Evolutionary conservation across 2,888 invertebrate species (phyloP).

Genomic region (Drosophila nr. fundita): DNA sequence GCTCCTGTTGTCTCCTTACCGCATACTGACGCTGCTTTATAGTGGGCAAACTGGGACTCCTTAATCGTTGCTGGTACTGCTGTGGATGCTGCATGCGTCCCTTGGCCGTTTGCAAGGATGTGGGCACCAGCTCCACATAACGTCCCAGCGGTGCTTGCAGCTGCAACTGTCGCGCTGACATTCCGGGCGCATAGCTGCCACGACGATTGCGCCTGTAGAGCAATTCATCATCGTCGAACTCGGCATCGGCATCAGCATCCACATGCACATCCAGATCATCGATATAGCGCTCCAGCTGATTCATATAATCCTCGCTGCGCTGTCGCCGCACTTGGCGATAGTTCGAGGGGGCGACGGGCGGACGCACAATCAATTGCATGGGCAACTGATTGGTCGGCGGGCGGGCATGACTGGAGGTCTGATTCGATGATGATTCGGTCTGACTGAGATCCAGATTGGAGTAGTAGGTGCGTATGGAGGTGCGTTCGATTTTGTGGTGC

Average conservation of each 20-base stretch:
- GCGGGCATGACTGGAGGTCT: conserved; percentile 56
- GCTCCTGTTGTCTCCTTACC: conserved; percentile 55
- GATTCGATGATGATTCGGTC: conserved; percentile 59
- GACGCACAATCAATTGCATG: conserved; percentile 52
- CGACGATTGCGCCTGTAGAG: conserved; percentile 58
- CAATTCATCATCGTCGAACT: conserved; percentile 73
- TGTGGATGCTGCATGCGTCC: conserved; percentile 79
- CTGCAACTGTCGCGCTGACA: conserved; percentile 62
- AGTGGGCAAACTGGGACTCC: conserved; percentile 90
- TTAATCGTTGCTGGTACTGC: conserved; percentile 76
- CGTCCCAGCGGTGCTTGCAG: conserved; percentile 38
- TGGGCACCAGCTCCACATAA: conserved; percentile 76
- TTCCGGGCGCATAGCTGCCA: conserved; percentile 71
- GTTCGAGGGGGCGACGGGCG: conserved; percentile 20
- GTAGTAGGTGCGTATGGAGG: conserved; percentile 84
- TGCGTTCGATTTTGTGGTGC: conserved; percentile 84
- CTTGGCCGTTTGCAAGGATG: conserved; percentile 80
- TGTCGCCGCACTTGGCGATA: conserved; percentile 60
- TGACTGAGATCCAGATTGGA: conserved; percentile 84
- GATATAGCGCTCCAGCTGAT: conserved; percentile 70
- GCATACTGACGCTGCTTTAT: conserved; percentile 85
- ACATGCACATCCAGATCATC: conserved; percentile 61
- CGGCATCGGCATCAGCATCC: conserved; percentile 71
- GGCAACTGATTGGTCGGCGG: conserved; percentile 23
- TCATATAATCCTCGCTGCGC: conserved; percentile 76